A percentile compares a stretch with the other conserved stretches of the same genome.
Evolutionary conservation across 1,140 invertebrate genomes (phyloP).

Genomic region (Leptoteleia sp.): DNA sequence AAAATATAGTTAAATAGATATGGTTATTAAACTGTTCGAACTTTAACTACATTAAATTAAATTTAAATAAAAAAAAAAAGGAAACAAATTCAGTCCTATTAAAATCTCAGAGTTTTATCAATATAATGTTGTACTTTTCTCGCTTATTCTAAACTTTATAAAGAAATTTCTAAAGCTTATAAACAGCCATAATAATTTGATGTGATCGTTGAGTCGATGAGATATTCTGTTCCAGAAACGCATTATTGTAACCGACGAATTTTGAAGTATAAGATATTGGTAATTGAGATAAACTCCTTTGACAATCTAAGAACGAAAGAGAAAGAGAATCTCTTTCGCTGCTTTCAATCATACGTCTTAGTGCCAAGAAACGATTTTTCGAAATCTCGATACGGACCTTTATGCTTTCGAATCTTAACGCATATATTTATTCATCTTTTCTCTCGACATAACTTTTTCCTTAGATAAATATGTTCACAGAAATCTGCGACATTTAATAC

Average conservation of each 20-base stretch:
- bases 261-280: too few relatives aligned
- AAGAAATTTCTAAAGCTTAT: neutral
- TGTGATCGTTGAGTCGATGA: conserved; percentile 14
- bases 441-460: conserved; percentile 21
- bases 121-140: neutral
- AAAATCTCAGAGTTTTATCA: neutral
- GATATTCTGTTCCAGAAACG: conserved; percentile 5
- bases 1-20: too few relatives aligned
- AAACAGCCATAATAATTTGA: conserved; percentile 1
- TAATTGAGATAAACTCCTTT: conserved; percentile 35
- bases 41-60: too few relatives aligned
- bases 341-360: conserved; percentile 41
- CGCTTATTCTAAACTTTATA: neutral
- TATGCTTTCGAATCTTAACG: conserved; percentile 15
- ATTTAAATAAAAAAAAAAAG: too few relatives aligned
- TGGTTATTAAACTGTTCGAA: too few relatives aligned
- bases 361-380: conserved; percentile 51
- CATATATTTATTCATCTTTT: conserved; percentile 11
- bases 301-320: conserved; percentile 50
- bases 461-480: too few relatives aligned
- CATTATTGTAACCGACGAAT: conserved; percentile 11
- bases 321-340: conserved; percentile 5
- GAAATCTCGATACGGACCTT: conserved; percentile 9
- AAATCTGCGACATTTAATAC: too few relatives aligned
- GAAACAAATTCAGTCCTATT: too few relatives aligned